Conservation (phyloP, 2,888 invertebrate genomes). For the Spialia ferax region DNA sequence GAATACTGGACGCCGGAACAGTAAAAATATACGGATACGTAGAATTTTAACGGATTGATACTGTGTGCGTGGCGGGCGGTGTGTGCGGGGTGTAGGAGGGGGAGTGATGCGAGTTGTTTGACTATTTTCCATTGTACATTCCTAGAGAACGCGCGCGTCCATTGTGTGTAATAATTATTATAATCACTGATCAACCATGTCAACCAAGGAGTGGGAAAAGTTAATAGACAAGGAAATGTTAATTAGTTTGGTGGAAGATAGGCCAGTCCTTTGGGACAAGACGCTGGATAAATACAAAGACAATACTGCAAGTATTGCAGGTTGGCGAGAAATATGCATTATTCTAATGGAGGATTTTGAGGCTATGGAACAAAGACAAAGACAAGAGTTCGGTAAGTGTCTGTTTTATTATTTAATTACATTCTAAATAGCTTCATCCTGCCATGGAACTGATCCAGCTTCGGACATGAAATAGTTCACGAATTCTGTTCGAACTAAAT, state of each 20-base stretch:
- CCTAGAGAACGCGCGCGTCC: conserved; percentile 27
- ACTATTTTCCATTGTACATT: conserved; percentile 9
- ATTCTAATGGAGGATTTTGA: conserved; percentile 20
- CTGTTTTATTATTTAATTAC: conserved; percentile 13
- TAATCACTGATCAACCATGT: conserved; percentile 9
- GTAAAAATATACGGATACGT: conserved; percentile 46
- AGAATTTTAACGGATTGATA: conserved; percentile 44
- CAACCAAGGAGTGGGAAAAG: conserved; percentile 4
- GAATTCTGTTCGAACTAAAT: conserved; percentile 44
- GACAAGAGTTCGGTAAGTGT: conserved; percentile 40
- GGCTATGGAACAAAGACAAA: conserved; percentile 35
- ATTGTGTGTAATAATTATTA: conserved; percentile 12
- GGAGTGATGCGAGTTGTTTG: conserved; percentile 29
- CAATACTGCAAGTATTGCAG: not conserved
- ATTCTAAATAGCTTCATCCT: conserved; percentile 43
- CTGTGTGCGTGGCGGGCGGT: conserved; percentile 34
- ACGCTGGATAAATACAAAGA: conserved; percentile 3
- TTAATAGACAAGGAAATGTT: not conserved
- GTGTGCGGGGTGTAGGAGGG: conserved; percentile 34
- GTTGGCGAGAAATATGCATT: conserved; percentile 2
- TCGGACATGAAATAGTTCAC: conserved; percentile 44
- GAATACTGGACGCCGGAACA: conserved; percentile 47
- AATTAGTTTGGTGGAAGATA: not conserved
- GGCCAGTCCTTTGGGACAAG: conserved; percentile 6
- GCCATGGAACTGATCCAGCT: conserved; percentile 42